Evolutionary conservation across 2,797 vertebrate species (phyloP).

Genomic region (Amphiprion clarkii): DNA sequence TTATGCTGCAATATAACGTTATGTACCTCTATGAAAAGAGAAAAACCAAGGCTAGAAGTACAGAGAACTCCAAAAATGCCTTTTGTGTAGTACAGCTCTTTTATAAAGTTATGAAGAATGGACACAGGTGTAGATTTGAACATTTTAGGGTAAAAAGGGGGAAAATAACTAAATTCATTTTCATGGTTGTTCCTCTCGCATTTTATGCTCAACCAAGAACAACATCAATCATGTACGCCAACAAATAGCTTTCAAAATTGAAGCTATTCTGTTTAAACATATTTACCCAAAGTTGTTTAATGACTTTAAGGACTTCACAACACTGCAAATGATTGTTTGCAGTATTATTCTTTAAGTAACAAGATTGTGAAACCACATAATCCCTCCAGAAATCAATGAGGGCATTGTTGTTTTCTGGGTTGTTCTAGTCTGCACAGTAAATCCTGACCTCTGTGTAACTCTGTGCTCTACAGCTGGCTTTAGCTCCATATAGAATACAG

Average conservation of each 20-base stretch:
- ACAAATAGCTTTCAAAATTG: not conserved
- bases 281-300: not conserved
- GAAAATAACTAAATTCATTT: too few species aligned
- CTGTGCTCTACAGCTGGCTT: slow-evolving; percentile 1
- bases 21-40: too few species aligned
- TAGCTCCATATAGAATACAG: not conserved
- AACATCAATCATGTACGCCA: too few species aligned
- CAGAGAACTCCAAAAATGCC: too few species aligned
- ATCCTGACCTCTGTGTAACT: slow-evolving; percentile 20
- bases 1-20: too few species aligned
- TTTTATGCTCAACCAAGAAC: too few species aligned
- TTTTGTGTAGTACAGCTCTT: too few species aligned
- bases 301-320: not conserved
- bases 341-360: slow-evolving; percentile 32
- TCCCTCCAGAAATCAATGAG: slow-evolving; percentile 49
- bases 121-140: too few species aligned
- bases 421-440: slow-evolving; percentile 2
- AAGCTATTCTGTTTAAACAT: not conserved
- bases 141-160: too few species aligned
- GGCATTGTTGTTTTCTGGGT: slow-evolving; percentile 30
- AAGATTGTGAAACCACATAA: slow-evolving; percentile 23
- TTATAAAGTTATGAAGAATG: too few species aligned
- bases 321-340: slow-evolving; percentile 21
- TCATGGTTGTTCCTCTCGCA: too few species aligned
- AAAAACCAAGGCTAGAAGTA: too few species aligned